Evolutionary conservation across 2,113 vertebrate genomes (phyloP).

Genomic region (Otis tarda): DNA sequence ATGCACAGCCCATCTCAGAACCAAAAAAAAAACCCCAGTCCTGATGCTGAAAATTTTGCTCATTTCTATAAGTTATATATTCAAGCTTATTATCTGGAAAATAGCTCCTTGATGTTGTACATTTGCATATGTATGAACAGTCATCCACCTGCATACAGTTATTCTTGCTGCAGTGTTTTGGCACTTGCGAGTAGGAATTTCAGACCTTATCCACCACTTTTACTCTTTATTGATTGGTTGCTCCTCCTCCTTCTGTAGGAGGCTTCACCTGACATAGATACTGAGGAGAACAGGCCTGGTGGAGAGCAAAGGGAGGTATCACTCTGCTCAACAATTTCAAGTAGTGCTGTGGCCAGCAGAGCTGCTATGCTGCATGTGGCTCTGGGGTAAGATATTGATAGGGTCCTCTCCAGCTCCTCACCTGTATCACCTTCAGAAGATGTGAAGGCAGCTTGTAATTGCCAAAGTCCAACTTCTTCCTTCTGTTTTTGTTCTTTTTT

Average conservation of each 20-base stretch:
- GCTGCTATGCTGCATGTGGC: not conserved
- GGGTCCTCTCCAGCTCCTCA: not conserved
- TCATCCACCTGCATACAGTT: constrained; percentile 29
- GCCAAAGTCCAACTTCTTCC: not conserved
- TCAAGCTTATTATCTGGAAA: constrained; percentile 31
- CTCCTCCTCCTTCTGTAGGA: not conserved
- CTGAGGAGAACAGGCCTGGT: not conserved
- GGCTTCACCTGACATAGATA: not conserved
- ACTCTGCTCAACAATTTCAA: not conserved
- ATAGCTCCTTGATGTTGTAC: not conserved
- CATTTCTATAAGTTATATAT: constrained; percentile 8
- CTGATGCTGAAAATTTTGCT: not conserved
- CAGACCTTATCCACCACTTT: not conserved
- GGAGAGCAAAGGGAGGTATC: not conserved
- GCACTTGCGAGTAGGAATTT: not conserved
- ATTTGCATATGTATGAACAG: constrained; percentile 55
- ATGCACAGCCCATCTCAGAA: not conserved
- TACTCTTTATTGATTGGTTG: not conserved
- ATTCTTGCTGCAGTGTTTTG: constrained; percentile 12
- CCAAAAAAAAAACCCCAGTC: not conserved
- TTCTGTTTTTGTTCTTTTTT: not conserved
- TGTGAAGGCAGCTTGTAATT: not conserved
- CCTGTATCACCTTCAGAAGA: not conserved
- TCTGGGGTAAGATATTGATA: not conserved
- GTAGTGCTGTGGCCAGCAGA: not conserved